These are phyloP conservation scores for Hyalella azteca DNA, from an alignment of 2,888 invertebrate genomes.

Conservation along the genomic window DNA sequence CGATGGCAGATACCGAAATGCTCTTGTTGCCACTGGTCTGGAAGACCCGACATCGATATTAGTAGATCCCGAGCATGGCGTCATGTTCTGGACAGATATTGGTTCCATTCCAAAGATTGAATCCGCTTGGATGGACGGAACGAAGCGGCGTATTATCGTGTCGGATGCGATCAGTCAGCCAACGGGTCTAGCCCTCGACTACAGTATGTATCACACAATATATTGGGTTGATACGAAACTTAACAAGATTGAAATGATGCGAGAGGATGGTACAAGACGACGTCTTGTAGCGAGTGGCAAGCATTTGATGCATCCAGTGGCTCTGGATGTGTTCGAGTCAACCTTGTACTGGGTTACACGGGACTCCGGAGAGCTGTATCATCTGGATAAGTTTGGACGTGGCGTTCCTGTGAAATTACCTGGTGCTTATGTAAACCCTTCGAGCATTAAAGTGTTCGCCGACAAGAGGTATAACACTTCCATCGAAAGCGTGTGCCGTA, in stretches of 20 bases:
- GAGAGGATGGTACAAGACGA: slow-evolving; percentile 79
- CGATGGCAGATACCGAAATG: slow-evolving; percentile 86
- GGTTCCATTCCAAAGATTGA: slow-evolving; percentile 92
- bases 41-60: slow-evolving; percentile 88
- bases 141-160: slow-evolving; percentile 80
- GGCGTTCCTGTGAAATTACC: slow-evolving; percentile 86
- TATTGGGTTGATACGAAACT: slow-evolving; percentile 97
- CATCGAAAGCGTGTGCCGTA: slow-evolving; percentile 66
- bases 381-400: slow-evolving; percentile 95
- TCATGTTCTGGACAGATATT: slow-evolving; percentile 92
- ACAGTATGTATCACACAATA: slow-evolving; percentile 83
- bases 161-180: slow-evolving; percentile 84
- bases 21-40: slow-evolving; percentile 73
- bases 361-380: slow-evolving; percentile 82
- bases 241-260: slow-evolving; percentile 85
- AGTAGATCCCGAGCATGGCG: slow-evolving; percentile 82
- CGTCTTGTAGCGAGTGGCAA: slow-evolving; percentile 60
- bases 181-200: slow-evolving; percentile 87
- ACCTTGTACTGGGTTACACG: slow-evolving; percentile 91
- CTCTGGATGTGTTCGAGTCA: slow-evolving; percentile 88
- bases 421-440: slow-evolving; percentile 82
- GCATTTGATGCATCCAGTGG: slow-evolving; percentile 76
- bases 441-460: slow-evolving; percentile 72
- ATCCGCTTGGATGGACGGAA: slow-evolving; percentile 96
- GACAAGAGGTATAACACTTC: slow-evolving; percentile 60